Percentiles rank a stretch among this genome's conserved stretches.
Evolutionary conservation across 1,140 invertebrate genomes (phyloP).

Genomic region (Sarcophaga peregrina): DNA sequence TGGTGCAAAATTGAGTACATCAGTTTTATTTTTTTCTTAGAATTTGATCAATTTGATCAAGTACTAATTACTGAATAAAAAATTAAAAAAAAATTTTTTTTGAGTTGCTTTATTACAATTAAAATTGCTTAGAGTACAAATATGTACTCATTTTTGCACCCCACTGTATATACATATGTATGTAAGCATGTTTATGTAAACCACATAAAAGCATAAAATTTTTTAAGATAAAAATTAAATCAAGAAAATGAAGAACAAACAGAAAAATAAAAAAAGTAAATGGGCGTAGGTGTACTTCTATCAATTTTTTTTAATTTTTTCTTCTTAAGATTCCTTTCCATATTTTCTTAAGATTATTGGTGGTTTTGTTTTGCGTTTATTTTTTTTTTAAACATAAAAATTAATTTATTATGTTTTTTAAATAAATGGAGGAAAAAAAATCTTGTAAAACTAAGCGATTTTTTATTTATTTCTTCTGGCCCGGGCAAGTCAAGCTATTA

Average conservation of each 20-base stretch:
- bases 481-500: not conserved
- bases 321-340: not conserved
- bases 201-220: not conserved
- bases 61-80: no score
- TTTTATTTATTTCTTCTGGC: slow-evolving; percentile 2
- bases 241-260: not conserved
- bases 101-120: no score
- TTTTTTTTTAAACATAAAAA: not conserved
- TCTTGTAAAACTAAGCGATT: not conserved
- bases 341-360: no score
- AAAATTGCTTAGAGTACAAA: no score
- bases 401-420: slow-evolving; percentile 25
- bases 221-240: no score
- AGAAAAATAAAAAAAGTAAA: not conserved
- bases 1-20: no score
- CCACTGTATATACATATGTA: not conserved
- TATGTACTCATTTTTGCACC: no score
- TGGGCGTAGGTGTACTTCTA: not conserved
- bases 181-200: not conserved
- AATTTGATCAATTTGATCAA: no score
- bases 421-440: not conserved
- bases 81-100: no score
- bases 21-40: no score
- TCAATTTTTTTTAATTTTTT: not conserved
- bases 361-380: not conserved